Percentiles rank a stretch among this genome's conserved stretches.
Evolutionary conservation across 2,888 invertebrate species (phyloP).

Genomic region (Idaea aversata): DNA sequence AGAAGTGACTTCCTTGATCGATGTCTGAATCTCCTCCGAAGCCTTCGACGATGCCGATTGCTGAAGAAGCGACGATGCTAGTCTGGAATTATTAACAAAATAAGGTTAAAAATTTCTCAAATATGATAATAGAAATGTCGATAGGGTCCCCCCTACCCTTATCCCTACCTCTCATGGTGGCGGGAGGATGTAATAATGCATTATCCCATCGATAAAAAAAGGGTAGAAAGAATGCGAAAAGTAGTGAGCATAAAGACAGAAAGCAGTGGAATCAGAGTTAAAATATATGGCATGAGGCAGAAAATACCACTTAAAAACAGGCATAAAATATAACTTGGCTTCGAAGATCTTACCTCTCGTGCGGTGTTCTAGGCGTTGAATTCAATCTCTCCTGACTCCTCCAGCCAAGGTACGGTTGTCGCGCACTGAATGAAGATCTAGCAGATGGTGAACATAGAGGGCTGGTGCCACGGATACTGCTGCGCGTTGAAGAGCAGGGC

Average conservation of each 20-base stretch:
- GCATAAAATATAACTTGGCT: too few relatives aligned
- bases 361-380: slow-evolving; percentile 89
- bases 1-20: slow-evolving; percentile 95
- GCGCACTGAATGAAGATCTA: slow-evolving; percentile 88
- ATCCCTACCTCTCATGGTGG: too few relatives aligned
- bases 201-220: too few relatives aligned
- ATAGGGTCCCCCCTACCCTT: too few relatives aligned
- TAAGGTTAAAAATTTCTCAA: not conserved
- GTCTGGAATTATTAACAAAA: slow-evolving; percentile 56
- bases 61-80: slow-evolving; percentile 84
- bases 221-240: too few relatives aligned
- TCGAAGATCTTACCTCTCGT: slow-evolving; percentile 82
- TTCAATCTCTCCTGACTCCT: slow-evolving; percentile 91
- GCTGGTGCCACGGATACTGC: slow-evolving; percentile 85
- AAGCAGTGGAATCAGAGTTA: too few relatives aligned
- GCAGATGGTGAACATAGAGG: slow-evolving; percentile 84
- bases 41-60: slow-evolving; percentile 73
- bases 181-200: too few relatives aligned
- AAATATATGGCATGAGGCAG: too few relatives aligned
- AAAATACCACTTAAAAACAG: too few relatives aligned
- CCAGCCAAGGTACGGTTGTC: slow-evolving; percentile 95
- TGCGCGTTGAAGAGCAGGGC: slow-evolving; percentile 86
- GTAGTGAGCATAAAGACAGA: not conserved
- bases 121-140: not conserved
- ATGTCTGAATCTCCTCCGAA: slow-evolving; percentile 87